These are phyloP conservation scores for Tachina grossa DNA, from an alignment of 2,888 invertebrate species.

Conservation along the genomic window DNA sequence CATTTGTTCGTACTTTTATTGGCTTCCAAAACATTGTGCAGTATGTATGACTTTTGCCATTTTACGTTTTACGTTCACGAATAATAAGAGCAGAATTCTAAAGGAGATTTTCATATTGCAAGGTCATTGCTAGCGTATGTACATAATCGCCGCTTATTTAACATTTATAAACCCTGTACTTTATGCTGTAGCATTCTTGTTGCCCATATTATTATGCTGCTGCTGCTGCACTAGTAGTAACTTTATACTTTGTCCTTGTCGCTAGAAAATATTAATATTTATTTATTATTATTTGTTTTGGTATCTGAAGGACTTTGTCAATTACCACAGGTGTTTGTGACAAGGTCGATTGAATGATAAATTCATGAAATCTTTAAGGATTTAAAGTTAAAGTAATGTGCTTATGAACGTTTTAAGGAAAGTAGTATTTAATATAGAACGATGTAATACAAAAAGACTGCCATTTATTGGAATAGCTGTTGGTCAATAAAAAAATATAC, in stretches of 20 bases:
- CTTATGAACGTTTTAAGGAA: neutral
- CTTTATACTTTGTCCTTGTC: constrained; percentile 61
- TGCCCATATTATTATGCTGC: constrained; percentile 33
- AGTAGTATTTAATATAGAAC: neutral
- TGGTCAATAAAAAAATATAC: no score
- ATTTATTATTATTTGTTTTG: constrained; percentile 66
- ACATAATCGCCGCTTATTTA: constrained; percentile 43
- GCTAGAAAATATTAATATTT: constrained; percentile 29
- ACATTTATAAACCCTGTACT: constrained; percentile 42
- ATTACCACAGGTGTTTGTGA: constrained; percentile 67
- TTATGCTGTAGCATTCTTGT: constrained; percentile 43
- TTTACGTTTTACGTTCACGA: constrained; percentile 11
- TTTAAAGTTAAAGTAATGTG: constrained; percentile 10
- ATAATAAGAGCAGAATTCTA: neutral
- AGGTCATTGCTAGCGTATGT: constrained; percentile 62
- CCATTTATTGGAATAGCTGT: no score
- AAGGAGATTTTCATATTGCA: constrained; percentile 16
- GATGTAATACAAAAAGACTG: neutral
- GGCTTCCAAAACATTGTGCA: constrained; percentile 54
- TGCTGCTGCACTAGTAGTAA: constrained; percentile 22
- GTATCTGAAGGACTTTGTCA: constrained; percentile 59
- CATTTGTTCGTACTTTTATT: constrained; percentile 60
- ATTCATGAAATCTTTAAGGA: constrained; percentile 34
- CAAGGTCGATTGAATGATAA: constrained; percentile 55
- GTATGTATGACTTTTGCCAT: constrained; percentile 44